Conservation (phyloP, 64 coral and sea anemone genomes). For the Acropora yongei region DNA sequence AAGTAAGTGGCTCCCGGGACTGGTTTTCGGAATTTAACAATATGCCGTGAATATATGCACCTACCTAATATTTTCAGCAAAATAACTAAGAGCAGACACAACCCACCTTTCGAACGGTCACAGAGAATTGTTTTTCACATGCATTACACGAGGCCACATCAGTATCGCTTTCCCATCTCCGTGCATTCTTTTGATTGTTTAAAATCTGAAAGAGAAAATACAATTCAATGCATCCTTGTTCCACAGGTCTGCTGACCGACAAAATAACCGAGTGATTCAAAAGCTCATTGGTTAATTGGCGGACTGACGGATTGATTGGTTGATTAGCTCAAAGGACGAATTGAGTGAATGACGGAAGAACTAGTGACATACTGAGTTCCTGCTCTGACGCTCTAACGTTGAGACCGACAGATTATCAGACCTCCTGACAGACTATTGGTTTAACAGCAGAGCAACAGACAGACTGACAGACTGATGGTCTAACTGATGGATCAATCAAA, state of each 20-base stretch:
- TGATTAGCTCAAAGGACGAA: neutral
- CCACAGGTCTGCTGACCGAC: neutral
- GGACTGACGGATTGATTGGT: neutral
- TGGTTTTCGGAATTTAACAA: too few species aligned
- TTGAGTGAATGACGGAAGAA: neutral
- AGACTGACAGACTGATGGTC: too few species aligned
- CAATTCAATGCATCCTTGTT: neutral
- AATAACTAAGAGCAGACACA: neutral
- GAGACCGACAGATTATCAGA: too few species aligned
- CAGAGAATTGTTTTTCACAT: constrained; percentile 84
- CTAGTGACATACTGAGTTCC: too few species aligned
- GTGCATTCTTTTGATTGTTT: constrained; percentile 81
- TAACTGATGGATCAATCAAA: too few species aligned
- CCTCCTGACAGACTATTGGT: too few species aligned
- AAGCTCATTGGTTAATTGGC: neutral
- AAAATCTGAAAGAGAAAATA: constrained; percentile 57
- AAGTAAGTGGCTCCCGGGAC: too few species aligned
- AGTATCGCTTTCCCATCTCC: constrained; percentile 92
- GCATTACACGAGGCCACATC: constrained; percentile 86
- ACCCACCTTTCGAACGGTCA: constrained; percentile 88
- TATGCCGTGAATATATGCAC: too few species aligned
- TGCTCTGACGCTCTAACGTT: too few species aligned
- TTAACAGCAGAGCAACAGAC: too few species aligned
- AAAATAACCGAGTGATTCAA: neutral
- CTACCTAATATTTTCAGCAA: neutral